A percentile compares a stretch with the other conserved stretches of the same genome.
Evolutionary conservation across 1,140 invertebrate genomes (phyloP).

Genomic region (Elysia chlorotica): DNA sequence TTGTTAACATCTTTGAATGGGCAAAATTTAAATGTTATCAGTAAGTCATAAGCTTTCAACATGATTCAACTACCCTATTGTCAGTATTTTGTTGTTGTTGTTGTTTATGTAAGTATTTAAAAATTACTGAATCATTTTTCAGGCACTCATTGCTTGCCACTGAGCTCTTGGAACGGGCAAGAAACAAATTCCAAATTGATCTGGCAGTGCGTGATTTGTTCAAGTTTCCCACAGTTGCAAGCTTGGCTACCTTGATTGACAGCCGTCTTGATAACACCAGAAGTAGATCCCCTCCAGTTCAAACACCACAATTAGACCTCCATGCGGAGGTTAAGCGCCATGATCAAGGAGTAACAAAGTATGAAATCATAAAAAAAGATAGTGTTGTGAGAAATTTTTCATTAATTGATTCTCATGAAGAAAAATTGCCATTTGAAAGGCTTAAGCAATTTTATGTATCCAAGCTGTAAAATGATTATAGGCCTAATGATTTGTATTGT

Average conservation of each 20-base stretch:
- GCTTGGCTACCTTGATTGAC: conserved; percentile 57
- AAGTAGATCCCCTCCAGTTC: no score
- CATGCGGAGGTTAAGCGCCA: conserved; percentile 58
- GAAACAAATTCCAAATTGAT: conserved; percentile 51
- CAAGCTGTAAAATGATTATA: no score
- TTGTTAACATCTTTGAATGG: no score
- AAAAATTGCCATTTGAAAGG: no score
- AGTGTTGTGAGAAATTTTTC: no score
- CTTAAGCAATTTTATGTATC: no score
- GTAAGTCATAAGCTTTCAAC: no score
- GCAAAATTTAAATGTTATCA: no score
- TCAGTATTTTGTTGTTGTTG: neutral
- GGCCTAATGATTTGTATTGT: no score
- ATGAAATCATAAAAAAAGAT: no score
- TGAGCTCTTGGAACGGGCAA: conserved; percentile 59
- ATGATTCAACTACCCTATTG: no score
- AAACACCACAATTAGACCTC: conserved; percentile 44
- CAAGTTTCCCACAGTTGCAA: conserved; percentile 58
- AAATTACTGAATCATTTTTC: conserved; percentile 11
- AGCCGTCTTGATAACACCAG: conserved; percentile 19
- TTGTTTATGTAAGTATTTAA: neutral
- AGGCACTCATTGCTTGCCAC: conserved; percentile 66
- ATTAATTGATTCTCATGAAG: no score
- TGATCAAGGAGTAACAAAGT: conserved; percentile 59
- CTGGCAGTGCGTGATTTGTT: conserved; percentile 61